Base-by-base conservation (phyloP, 37 sponge, comb jelly and placozoan genomes). In the Oopsacas minuta region DNA sequence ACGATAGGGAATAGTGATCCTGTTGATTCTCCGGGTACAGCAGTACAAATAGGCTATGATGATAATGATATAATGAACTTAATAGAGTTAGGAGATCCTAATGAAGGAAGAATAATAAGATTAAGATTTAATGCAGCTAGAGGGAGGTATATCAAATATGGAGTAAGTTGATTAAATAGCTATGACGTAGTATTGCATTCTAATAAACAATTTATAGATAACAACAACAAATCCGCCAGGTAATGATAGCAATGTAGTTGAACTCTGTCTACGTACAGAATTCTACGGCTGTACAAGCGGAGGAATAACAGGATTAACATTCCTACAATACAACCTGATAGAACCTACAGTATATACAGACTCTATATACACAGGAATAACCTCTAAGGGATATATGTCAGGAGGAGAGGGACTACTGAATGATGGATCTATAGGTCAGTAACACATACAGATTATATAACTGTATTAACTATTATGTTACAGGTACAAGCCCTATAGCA, bases 11-110 rank as follows among this genome's bases (percentile, higher is more conserved):
- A 10, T 25, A 3, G 28, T 3, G 49, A 42, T 15, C 49, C 49
- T 17, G 1, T 12, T 25, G 28, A 25, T 3, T 32, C 75, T 20
- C 22, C 28, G 32, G 28, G 28, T n/a, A 25, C 20, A 5, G 22
- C 7, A 3, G 22, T 61, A 61, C 75, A n/a, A 25, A n/a, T n/a
- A 61, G 30, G 28, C 20, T 61, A 61, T 61, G 75, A 3, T 3
- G 30, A 61, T 3, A 61, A 34, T n/a, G 28, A 61, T 12, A n/a
- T 10, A 32, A 10, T 61, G 75, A 61, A 61, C 30, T 34, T 61
- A 12, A 61, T 34, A 61, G 75, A 61, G 30, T 34, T 61, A 61
- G 75, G 75, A 61, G 75, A 61, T n/a, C 75, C 75, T 61, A 61
- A 61, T 34, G 28, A 61, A 5, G 75, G 75, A 3, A 61, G 75